Evolutionary conservation across 2,113 vertebrate genomes (phyloP), one percentile per base, ranked within the genome.

Genomic region (Aspidoscelis tigris): DNA sequence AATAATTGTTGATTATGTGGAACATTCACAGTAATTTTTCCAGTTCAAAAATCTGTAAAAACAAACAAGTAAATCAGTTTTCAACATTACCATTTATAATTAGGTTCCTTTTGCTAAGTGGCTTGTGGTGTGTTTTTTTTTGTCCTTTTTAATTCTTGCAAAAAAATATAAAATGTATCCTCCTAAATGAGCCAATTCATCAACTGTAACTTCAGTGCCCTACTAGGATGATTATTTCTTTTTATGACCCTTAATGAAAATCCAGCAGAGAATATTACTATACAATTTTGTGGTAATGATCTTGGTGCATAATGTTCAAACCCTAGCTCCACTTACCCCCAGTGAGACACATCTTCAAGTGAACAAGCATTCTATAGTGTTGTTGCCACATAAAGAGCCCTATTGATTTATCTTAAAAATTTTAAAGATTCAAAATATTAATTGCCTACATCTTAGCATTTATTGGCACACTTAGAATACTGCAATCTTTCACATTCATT

Each of bases 401-500:
- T 16, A 75, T 5, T 33, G 1, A 80, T 22, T 84, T 33, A 26
- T 24, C 18, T 72, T 16, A 2, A 71, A 39, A 84, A 68, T 84
- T 47, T 33, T 44, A 58, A 71, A n/a, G 7, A 47, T 84, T 8
- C 68, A 78, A 72, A 84, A 71, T n/a, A 64, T 72, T 64, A 64
- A 47, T 50, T 39, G 41, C 2, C 43, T 47, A 1, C 10, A 65
- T 4, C 20, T 24, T n/a, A 72, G 33, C 7, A 33, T 65, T 84
- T 73, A 12, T 26, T 65, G 6, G 14, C 21, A 44, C 12, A 16
- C 24, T 70, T 78, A 72, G 78, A 33, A 1, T 6, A 4, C 24
- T 0, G 18, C 4, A 41, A 73, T 0, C 3, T 26, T 0, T 0
- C 3, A 8, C 5, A 3, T 4, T 58, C 0, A 0, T 1, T 50